Evolutionary conservation across 1,140 invertebrate genomes (phyloP).

Genomic region (Drosophila repleta): DNA sequence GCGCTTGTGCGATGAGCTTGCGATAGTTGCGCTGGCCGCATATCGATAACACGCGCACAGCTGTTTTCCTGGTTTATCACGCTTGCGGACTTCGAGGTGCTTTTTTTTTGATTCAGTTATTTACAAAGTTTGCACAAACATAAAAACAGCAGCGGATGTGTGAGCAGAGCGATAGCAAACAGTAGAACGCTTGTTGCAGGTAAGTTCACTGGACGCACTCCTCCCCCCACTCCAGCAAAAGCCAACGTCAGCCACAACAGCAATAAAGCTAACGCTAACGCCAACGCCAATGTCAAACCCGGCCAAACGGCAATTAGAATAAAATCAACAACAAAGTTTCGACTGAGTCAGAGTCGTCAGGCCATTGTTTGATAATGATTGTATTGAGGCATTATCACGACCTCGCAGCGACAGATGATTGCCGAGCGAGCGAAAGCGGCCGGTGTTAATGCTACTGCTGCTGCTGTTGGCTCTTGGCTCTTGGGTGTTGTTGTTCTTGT

Average conservation of each 20-base stretch:
- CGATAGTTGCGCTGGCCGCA: conserved; percentile 27
- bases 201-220: conserved; percentile 5
- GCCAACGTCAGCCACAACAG: conserved; percentile 18
- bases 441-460: conserved; percentile 17
- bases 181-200: conserved; percentile 44
- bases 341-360: conserved; percentile 43
- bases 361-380: conserved; percentile 47
- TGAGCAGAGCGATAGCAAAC: conserved; percentile 39
- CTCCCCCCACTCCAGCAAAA: not conserved
- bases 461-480: conserved; percentile 8
- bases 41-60: conserved; percentile 39
- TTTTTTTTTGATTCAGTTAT: conserved; percentile 46
- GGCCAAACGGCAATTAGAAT: conserved; percentile 38
- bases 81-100: conserved; percentile 27
- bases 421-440: conserved; percentile 17
- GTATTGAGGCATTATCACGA: conserved; percentile 42
- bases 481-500: conserved; percentile 40
- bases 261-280: conserved; percentile 8
- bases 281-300: conserved; percentile 26
- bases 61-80: conserved; percentile 44
- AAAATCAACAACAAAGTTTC: conserved; percentile 36
- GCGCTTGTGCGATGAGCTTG: not conserved
- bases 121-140: conserved; percentile 56
- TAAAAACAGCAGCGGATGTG: conserved; percentile 37
- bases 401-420: conserved; percentile 25